A percentile compares a stretch with the other conserved stretches of the same genome.
phyloP scores from a whole-genome alignment of 2,113 vertebrate species.

The Prunella fulvescens region DNA sequence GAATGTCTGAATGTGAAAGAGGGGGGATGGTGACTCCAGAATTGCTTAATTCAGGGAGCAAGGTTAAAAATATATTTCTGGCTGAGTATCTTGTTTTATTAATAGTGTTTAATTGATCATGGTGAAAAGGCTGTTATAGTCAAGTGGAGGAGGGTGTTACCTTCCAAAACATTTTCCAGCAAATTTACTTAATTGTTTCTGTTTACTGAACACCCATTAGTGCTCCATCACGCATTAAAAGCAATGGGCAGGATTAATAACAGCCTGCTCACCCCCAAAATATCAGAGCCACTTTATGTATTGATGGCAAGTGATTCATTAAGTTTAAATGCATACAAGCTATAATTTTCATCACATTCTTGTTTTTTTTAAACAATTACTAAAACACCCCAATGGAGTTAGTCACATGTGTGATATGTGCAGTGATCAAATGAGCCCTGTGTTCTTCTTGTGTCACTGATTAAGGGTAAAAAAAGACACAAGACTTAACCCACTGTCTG shows the following conservation, averaged over 20 bases:
- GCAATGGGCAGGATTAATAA: constrained; percentile 60
- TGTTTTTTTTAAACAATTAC: neutral
- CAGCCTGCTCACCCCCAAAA: constrained; percentile 44
- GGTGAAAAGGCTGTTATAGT: constrained; percentile 43
- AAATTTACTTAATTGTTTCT: constrained; percentile 67
- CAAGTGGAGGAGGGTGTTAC: constrained; percentile 48
- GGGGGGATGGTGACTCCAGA: neutral
- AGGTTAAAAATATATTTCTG: constrained; percentile 51
- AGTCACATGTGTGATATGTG: too few species aligned
- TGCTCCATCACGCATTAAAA: constrained; percentile 38
- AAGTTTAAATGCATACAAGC: constrained; percentile 21
- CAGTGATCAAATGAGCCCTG: too few species aligned
- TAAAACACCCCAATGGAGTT: too few species aligned
- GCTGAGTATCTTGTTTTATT: constrained; percentile 22
- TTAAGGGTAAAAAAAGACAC: too few species aligned
- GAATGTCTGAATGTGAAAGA: neutral
- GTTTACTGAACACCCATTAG: constrained; percentile 46
- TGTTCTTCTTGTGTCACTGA: too few species aligned
- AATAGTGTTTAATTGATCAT: constrained; percentile 55
- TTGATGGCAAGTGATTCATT: constrained; percentile 42
- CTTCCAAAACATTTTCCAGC: constrained; percentile 52
- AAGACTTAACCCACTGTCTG: too few species aligned
- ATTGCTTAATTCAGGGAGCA: constrained; percentile 5
- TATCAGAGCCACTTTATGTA: constrained; percentile 20
- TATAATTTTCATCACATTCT: constrained; percentile 26